These are phyloP conservation scores for Catocala sponsa DNA, from an alignment of 2,888 invertebrate genomes.

Conservation along the genomic window DNA sequence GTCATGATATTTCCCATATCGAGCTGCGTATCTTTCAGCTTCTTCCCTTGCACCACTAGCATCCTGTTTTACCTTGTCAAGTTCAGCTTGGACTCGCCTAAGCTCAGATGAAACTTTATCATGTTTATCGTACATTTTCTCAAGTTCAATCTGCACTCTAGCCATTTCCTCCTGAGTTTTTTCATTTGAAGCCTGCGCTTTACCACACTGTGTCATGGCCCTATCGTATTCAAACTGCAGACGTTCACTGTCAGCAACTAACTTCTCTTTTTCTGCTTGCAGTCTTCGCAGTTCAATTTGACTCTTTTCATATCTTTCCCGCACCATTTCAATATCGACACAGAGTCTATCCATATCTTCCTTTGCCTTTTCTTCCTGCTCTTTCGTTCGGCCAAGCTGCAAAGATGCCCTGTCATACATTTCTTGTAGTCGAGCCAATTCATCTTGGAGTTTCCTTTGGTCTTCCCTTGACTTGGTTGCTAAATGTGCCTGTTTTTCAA, in stretches of 20 bases:
- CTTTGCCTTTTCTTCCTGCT: conserved; percentile 96
- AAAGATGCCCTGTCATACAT: conserved; percentile 95
- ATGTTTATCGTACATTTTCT: conserved; percentile 97
- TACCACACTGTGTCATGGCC: conserved; percentile 94
- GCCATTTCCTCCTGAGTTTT: conserved; percentile 97
- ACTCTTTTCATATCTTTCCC: conserved; percentile 96
- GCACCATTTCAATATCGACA: conserved; percentile 95
- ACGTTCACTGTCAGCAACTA: conserved; percentile 94
- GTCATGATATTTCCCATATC: conserved; percentile 93
- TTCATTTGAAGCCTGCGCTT: conserved; percentile 95
- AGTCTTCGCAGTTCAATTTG: conserved; percentile 94
- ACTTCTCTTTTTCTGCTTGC: conserved; percentile 95
- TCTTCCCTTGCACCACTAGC: conserved; percentile 94
- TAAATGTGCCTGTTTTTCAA: conserved; percentile 94
- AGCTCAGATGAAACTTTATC: conserved; percentile 95
- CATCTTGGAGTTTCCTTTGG: conserved; percentile 95
- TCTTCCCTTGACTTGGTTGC: conserved; percentile 95
- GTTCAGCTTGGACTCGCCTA: conserved; percentile 93
- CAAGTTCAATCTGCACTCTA: conserved; percentile 94
- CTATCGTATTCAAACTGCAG: conserved; percentile 95
- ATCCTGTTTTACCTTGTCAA: conserved; percentile 91
- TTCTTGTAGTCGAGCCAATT: conserved; percentile 94
- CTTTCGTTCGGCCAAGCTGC: conserved; percentile 95
- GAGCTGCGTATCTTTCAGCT: conserved; percentile 91
- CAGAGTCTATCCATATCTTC: conserved; percentile 93